Evolutionary conservation across 2,797 vertebrate species (phyloP).

Genomic region (Austrolebias charrua): DNA sequence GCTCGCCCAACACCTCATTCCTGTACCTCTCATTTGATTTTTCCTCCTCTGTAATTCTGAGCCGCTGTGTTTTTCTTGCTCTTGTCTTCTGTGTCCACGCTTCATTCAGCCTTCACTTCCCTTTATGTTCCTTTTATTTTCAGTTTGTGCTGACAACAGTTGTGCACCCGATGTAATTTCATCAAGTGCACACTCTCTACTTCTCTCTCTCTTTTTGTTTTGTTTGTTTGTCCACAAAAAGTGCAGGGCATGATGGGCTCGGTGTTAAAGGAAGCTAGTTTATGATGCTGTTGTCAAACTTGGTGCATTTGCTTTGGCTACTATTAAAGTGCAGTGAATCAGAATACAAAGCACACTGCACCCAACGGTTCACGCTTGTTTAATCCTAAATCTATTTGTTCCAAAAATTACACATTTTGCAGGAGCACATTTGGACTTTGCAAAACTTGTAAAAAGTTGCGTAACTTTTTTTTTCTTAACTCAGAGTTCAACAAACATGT

Average conservation of each 20-base stretch:
- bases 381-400: background rate
- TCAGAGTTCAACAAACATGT: no score
- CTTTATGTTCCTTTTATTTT: constrained; percentile 9
- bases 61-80: constrained; percentile 12
- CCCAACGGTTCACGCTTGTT: constrained; percentile 1
- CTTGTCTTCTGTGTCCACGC: constrained; percentile 23
- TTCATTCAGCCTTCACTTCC: constrained; percentile 28
- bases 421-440: no score
- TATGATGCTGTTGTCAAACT: constrained; percentile 1
- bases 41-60: constrained; percentile 42
- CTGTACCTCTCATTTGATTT: constrained; percentile 40
- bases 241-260: constrained; percentile 23
- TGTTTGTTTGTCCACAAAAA: constrained; percentile 16
- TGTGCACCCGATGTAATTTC: constrained; percentile 37
- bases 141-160: constrained; percentile 10
- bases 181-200: constrained; percentile 31
- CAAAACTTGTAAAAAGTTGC: no score
- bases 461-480: no score
- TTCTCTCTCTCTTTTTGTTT: background rate
- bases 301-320: constrained; percentile 2
- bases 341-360: constrained; percentile 4
- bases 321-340: background rate
- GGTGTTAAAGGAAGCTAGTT: constrained; percentile 13
- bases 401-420: background rate
- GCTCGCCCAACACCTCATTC: constrained; percentile 58